These are phyloP conservation scores for Steinernema feltiae DNA, from an alignment of 1,140 invertebrate species.

Conservation along the genomic window DNA sequence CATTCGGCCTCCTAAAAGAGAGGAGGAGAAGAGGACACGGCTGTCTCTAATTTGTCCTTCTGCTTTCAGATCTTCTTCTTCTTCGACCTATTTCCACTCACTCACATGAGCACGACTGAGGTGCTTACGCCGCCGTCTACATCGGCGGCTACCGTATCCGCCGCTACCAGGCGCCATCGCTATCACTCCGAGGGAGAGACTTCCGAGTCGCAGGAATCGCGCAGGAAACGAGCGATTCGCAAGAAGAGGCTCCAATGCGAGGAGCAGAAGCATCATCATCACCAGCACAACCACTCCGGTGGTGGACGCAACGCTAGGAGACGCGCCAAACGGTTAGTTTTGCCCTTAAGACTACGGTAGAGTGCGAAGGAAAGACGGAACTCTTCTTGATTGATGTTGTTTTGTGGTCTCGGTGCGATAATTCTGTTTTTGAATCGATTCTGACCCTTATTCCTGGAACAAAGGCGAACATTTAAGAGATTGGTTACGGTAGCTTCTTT, in stretches of 20 bases:
- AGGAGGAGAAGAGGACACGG: not conserved
- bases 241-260: not conserved
- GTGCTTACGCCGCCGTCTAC: not conserved
- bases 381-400: not conserved
- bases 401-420: not conserved
- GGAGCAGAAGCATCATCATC: too few relatives aligned
- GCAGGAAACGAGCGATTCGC: not conserved
- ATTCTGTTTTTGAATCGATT: not conserved
- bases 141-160: not conserved
- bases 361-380: not conserved
- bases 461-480: too few relatives aligned
- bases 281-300: not conserved
- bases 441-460: not conserved
- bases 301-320: not conserved
- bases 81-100: not conserved
- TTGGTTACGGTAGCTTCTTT: too few relatives aligned
- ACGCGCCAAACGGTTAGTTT: not conserved
- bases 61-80: not conserved
- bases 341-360: constrained; percentile 3
- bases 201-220: not conserved
- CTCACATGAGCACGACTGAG: not conserved
- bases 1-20: not conserved
- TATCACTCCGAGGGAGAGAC: not conserved
- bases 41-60: not conserved
- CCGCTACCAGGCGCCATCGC: not conserved